Evolutionary conservation across 2,113 vertebrate genomes (phyloP).

Genomic region (Entosphenus tridentatus): DNA sequence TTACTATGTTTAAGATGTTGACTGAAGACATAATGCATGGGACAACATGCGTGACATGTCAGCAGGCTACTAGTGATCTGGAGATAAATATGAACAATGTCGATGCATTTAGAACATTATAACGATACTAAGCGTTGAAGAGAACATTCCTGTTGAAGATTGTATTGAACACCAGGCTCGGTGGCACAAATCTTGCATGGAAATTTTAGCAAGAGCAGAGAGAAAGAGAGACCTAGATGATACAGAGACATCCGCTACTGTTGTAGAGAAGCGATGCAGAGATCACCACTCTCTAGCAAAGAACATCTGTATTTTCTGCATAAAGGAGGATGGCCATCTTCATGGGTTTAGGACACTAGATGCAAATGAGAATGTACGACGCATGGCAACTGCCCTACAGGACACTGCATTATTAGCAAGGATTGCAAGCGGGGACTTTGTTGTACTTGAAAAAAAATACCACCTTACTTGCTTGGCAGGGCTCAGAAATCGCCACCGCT

Average conservation of each 20-base stretch:
- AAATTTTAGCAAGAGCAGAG: background rate
- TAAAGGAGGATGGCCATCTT: conserved; percentile 1
- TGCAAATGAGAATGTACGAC: background rate
- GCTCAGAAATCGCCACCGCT: background rate
- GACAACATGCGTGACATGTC: background rate
- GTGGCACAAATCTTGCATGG: background rate
- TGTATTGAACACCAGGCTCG: background rate
- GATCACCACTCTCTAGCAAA: background rate
- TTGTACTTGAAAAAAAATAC: background rate
- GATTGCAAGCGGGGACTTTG: background rate
- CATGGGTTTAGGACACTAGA: conserved; percentile 1
- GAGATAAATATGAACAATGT: conserved; percentile 2
- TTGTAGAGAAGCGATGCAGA: background rate
- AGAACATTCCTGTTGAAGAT: background rate
- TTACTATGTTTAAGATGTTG: background rate
- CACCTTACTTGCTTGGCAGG: background rate
- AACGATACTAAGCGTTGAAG: background rate
- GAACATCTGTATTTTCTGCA: background rate
- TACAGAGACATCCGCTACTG: background rate
- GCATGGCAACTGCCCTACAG: background rate
- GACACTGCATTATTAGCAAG: too few species aligned
- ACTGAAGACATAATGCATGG: background rate
- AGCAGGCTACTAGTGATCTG: background rate
- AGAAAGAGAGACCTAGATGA: background rate
- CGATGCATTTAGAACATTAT: background rate